Percentiles rank a stretch among this genome's conserved stretches.
phyloP scores from a whole-genome alignment of 1,140 invertebrate species.

The Pissodes strobi region DNA sequence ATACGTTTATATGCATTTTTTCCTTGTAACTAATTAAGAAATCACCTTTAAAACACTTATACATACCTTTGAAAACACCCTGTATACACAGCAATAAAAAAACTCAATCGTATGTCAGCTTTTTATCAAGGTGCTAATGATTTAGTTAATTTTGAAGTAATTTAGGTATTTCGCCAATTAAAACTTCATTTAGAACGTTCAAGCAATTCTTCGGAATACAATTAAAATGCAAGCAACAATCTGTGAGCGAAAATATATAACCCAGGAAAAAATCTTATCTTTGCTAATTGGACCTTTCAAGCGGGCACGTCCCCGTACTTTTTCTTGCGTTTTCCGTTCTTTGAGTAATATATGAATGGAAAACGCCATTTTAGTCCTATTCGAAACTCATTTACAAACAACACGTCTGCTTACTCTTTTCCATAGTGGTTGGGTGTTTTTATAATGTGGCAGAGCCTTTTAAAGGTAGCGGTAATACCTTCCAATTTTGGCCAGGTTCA shows the following conservation, averaged over 20 bases:
- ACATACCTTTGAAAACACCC: no score
- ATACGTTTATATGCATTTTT: no score
- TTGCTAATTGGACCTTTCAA: constrained; percentile 27
- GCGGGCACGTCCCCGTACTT: constrained; percentile 17
- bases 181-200: no score
- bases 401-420: constrained; percentile 22
- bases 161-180: no score
- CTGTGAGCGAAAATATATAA: not conserved
- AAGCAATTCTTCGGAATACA: not conserved
- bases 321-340: constrained; percentile 20
- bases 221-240: constrained; percentile 15
- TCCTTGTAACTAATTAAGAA: no score
- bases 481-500: constrained; percentile 19
- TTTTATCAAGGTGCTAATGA: no score
- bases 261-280: constrained; percentile 8
- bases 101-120: no score
- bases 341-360: constrained; percentile 28
- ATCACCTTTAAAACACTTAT: no score
- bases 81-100: no score
- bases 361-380: constrained; percentile 27
- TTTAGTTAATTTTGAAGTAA: no score
- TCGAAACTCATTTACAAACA: constrained; percentile 30
- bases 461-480: constrained; percentile 15
- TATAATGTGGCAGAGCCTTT: constrained; percentile 8
- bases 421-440: constrained; percentile 10